phyloP scores from a whole-genome alignment of 1,140 invertebrate species.

The Prorops nasuta region DNA sequence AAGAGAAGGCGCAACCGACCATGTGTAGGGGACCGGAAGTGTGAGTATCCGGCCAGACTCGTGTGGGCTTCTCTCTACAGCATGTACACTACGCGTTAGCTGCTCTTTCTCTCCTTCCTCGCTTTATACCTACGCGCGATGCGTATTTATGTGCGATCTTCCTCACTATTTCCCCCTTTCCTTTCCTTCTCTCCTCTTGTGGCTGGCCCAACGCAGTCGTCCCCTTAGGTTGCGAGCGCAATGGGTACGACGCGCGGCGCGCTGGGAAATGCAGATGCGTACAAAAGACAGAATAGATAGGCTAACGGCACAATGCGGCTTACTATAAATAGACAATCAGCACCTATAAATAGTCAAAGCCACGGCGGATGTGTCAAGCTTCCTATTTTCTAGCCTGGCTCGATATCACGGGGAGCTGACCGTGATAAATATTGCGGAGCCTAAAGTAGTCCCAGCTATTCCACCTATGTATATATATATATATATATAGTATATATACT shows the following conservation, averaged over 20 bases:
- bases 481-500: too few relatives aligned
- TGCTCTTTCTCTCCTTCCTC: conserved; percentile 32
- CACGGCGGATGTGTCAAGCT: too few relatives aligned
- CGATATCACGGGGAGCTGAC: conserved; percentile 32
- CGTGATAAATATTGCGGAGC: too few relatives aligned
- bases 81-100: conserved; percentile 33
- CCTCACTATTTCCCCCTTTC: conserved; percentile 1
- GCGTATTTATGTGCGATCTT: conserved; percentile 4
- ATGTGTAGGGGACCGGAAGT: conserved; percentile 59
- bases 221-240: too few relatives aligned
- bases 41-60: conserved; percentile 57
- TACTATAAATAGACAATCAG: background rate
- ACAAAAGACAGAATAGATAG: background rate
- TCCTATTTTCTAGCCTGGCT: too few relatives aligned
- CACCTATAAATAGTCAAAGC: background rate
- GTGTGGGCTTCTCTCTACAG: conserved; percentile 53
- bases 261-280: background rate
- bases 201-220: background rate
- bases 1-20: conserved; percentile 38
- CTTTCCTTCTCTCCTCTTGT: conserved; percentile 9
- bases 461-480: too few relatives aligned
- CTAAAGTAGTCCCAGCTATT: too few relatives aligned
- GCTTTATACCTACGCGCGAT: conserved; percentile 7
- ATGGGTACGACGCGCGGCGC: conserved; percentile 3
- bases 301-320: background rate